Conservation (phyloP, 1,140 invertebrate genomes). For the Wiebesia pumilae region DNA sequence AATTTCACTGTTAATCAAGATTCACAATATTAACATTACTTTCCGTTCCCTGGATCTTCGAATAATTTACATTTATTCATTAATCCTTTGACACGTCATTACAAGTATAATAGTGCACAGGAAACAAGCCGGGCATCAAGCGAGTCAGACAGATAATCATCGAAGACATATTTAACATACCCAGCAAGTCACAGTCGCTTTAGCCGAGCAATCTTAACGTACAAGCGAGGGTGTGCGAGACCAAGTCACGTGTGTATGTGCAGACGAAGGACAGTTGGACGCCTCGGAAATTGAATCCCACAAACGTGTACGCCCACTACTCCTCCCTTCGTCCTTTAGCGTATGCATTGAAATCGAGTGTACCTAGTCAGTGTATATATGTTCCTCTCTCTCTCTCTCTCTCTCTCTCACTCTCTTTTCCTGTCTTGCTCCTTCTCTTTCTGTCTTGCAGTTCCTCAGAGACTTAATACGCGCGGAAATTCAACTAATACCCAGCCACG, state of each 20-base stretch:
- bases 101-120: not conserved
- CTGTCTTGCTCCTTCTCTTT: not conserved
- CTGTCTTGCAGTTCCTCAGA: not conserved
- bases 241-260: slow-evolving; percentile 31
- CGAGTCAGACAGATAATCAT: slow-evolving; percentile 62
- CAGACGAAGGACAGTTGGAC: slow-evolving; percentile 54
- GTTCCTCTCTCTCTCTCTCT: not conserved
- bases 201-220: slow-evolving; percentile 50
- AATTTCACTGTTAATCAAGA: not conserved
- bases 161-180: slow-evolving; percentile 65
- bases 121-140: not conserved
- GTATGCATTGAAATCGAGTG: slow-evolving; percentile 62
- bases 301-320: slow-evolving; percentile 61
- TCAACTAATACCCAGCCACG: not conserved
- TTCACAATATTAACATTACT: not conserved
- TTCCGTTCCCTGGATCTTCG: not conserved
- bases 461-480: not conserved
- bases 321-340: slow-evolving; percentile 58
- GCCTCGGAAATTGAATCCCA: slow-evolving; percentile 70
- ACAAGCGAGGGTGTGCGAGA: not conserved
- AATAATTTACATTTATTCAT: not conserved
- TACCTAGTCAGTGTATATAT: not conserved
- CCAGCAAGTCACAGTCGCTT: slow-evolving; percentile 54
- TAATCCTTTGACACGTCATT: not conserved
- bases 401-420: too few species aligned